Evolutionary conservation across 2,797 vertebrate genomes (phyloP).

Genomic region (Chaetophractus vellerosus): DNA sequence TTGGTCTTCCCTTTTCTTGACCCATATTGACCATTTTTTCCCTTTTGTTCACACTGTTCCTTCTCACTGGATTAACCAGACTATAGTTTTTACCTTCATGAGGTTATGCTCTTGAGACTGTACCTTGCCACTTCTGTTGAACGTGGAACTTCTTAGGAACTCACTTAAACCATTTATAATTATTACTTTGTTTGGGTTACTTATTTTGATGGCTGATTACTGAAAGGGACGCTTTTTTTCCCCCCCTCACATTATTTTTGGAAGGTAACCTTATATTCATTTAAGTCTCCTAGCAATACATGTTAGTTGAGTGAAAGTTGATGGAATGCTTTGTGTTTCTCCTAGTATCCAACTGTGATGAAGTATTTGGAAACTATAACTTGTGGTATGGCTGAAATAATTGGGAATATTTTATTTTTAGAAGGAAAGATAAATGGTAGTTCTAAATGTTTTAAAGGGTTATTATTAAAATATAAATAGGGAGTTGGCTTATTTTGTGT

Average conservation of each 20-base stretch:
- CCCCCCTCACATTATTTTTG: not conserved
- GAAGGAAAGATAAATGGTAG: not conserved
- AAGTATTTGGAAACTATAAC: not conserved
- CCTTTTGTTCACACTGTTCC: not conserved
- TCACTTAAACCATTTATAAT: not conserved
- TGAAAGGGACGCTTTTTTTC: not conserved
- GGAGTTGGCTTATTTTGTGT: not conserved
- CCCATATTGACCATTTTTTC: not conserved
- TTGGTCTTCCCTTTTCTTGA: not conserved
- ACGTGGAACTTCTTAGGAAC: not conserved
- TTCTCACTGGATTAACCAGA: not conserved
- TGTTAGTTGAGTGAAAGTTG: not conserved
- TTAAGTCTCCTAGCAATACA: not conserved
- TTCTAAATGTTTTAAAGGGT: not conserved
- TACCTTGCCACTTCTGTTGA: not conserved
- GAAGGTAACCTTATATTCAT: not conserved
- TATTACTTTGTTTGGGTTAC: not conserved
- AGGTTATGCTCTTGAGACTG: not conserved
- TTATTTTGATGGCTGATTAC: not conserved
- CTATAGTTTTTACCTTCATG: not conserved
- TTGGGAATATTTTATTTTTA: slow-evolving; percentile 7
- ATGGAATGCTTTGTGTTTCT: not conserved
- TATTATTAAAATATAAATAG: not conserved
- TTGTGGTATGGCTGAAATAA: not conserved
- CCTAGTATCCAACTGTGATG: not conserved